Evolutionary conservation across 1,140 invertebrate genomes (phyloP), one percentile per base, ranked within the genome.

Genomic region (Drosophila insularis): DNA sequence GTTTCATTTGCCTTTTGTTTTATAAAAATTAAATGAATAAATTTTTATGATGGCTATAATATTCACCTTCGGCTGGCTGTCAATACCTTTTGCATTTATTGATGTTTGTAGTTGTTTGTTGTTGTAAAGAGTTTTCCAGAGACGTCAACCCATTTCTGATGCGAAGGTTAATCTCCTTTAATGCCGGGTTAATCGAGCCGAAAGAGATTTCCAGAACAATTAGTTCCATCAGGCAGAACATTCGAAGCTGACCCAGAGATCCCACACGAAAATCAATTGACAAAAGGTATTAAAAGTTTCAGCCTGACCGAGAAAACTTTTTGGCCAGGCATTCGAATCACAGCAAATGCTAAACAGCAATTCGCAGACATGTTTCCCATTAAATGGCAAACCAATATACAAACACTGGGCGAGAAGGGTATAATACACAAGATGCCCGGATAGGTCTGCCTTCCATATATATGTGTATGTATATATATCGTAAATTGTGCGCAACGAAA

Each of bases 401-500:
- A 10, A 50, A 50, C 43, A 62, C 37, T 63, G 31, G 59, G 4
- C 35, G 8, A 35, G 50, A 50, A 17, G 13, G 21, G 35, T 8
- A 11, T n/a, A 14, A 40, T 63, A 21, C 10, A 21, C 17, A 21
- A 2, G 43, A 19, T 1, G 1, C 43, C 43, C 43, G 43, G 7
- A 11, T 50, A 46, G 43, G 14, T 46, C 40, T 46, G 5, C 19
- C 43, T 46, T 46, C 7, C 4, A 27, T 0, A 27, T 27, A 27
- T 2, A 27, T 27, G 6, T 27, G 2, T 21, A 2, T 21, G 21
- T 43, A 7, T 81, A 77, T 67, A 89, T 80, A 89, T 89, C 84
- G 84, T 89, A 87, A 87, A 87, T 87, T 87, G 84, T 87, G 84
- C 84, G 84, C 71, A 79, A 89, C 67, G 84, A 89, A 89, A 87